Conservation (phyloP, 2,113 vertebrate genomes). For the Thalassarche chlororhynchos region DNA sequence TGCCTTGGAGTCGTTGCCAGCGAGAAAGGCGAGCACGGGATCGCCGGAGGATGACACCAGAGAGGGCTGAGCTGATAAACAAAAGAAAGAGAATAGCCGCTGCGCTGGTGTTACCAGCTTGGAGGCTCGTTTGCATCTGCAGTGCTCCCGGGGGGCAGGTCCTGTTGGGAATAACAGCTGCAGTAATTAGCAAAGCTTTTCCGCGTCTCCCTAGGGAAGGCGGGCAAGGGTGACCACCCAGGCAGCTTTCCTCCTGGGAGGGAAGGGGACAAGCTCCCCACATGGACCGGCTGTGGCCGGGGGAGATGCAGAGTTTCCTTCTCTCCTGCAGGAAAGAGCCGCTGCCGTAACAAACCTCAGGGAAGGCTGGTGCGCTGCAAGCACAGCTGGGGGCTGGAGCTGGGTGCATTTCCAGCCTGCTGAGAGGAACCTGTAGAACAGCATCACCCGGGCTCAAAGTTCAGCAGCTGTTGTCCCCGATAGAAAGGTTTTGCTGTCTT, state of each 20-base stretch:
- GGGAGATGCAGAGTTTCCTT: neutral
- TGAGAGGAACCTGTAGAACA: neutral
- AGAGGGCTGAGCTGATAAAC: neutral
- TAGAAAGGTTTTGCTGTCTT: neutral
- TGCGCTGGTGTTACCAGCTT: neutral
- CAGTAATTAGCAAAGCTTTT: constrained; percentile 1
- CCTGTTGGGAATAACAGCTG: neutral
- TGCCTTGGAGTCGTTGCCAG: neutral
- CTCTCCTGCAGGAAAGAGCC: neutral
- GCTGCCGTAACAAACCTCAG: neutral
- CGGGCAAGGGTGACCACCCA: neutral
- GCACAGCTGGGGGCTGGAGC: neutral
- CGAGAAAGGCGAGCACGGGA: neutral
- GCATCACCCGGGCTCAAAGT: neutral
- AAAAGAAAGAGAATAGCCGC: neutral
- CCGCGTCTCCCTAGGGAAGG: neutral
- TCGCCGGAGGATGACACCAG: neutral
- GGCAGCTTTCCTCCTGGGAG: neutral
- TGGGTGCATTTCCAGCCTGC: neutral
- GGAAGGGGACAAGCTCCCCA: neutral
- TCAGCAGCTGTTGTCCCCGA: neutral
- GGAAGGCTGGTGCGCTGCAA: neutral
- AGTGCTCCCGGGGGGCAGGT: neutral
- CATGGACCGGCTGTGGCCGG: neutral
- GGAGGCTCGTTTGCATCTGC: neutral